phyloP scores from a whole-genome alignment of 1,140 invertebrate genomes.

The Neodiprion fabricii region DNA sequence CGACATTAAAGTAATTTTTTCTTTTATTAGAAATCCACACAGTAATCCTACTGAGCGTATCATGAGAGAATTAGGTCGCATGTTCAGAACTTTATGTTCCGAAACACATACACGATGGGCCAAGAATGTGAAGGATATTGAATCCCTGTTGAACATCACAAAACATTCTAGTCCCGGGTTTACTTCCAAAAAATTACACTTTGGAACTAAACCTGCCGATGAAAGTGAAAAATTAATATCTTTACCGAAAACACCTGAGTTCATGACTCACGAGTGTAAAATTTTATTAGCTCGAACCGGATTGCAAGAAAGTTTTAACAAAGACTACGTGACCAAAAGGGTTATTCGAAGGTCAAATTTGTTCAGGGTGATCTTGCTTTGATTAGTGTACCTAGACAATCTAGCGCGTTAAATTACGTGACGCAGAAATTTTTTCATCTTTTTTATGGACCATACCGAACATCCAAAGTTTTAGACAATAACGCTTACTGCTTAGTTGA shows the following conservation, averaged over 20 bases:
- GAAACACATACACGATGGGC: too few species aligned
- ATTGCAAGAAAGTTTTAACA: not conserved
- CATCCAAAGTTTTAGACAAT: not conserved
- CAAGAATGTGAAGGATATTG: too few species aligned
- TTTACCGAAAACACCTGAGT: not conserved
- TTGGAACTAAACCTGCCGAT: slow-evolving; percentile 3
- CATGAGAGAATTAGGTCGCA: too few species aligned
- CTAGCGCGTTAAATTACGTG: not conserved
- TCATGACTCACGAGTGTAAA: not conserved
- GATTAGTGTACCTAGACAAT: not conserved
- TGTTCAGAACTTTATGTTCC: too few species aligned
- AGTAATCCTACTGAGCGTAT: too few species aligned
- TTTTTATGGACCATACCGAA: not conserved
- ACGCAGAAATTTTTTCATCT: not conserved
- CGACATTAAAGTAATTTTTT: too few species aligned
- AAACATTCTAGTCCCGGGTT: slow-evolving; percentile 21
- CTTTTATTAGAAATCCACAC: too few species aligned
- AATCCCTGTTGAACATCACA: too few species aligned
- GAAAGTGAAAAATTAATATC: not conserved
- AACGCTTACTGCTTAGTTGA: not conserved
- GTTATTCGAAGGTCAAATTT: not conserved
- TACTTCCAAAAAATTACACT: slow-evolving; percentile 14
- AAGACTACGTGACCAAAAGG: not conserved
- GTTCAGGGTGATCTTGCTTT: not conserved
- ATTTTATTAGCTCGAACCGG: not conserved